A percentile compares a stretch with the other conserved stretches of the same genome.
These are phyloP conservation scores for Chaetogeoica ovagalla DNA, from an alignment of 2,888 invertebrate species.

Conservation along the genomic window DNA sequence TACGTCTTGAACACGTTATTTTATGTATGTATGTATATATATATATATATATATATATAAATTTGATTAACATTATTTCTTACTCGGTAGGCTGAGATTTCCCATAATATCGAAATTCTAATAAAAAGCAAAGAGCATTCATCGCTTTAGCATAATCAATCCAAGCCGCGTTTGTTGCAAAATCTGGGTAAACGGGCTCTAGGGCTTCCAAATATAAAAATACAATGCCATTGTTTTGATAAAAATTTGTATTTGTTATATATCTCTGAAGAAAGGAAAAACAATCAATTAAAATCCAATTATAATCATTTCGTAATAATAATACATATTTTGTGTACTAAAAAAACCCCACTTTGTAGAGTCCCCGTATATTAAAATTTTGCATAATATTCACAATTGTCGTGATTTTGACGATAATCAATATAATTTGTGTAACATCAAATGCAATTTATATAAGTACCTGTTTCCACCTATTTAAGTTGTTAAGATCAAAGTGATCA, in stretches of 20 bases:
- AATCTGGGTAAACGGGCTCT: conserved; percentile 78
- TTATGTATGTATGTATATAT: too few relatives aligned
- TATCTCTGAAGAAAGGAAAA: conserved; percentile 55
- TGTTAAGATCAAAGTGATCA: conserved; percentile 79
- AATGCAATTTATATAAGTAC: background rate
- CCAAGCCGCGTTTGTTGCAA: conserved; percentile 89
- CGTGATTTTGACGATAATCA: too few relatives aligned
- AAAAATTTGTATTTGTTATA: conserved; percentile 55
- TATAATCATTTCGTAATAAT: too few relatives aligned
- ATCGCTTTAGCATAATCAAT: conserved; percentile 78
- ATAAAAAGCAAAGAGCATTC: conserved; percentile 79
- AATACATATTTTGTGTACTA: too few relatives aligned
- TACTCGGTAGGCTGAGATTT: conserved; percentile 85
- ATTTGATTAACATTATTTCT: conserved; percentile 57
- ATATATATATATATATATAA: too few relatives aligned
- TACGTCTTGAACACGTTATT: too few relatives aligned
- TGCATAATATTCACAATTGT: too few relatives aligned
- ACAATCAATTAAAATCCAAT: background rate
- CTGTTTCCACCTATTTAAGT: conserved; percentile 76
- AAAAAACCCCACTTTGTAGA: background rate
- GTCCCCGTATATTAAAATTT: background rate
- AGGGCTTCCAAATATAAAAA: conserved; percentile 95
- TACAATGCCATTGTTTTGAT: conserved; percentile 69
- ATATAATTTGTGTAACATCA: too few relatives aligned
- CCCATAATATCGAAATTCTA: conserved; percentile 95